Conservation (phyloP, 2,113 vertebrate species). For the Triplophysa dalaica region DNA sequence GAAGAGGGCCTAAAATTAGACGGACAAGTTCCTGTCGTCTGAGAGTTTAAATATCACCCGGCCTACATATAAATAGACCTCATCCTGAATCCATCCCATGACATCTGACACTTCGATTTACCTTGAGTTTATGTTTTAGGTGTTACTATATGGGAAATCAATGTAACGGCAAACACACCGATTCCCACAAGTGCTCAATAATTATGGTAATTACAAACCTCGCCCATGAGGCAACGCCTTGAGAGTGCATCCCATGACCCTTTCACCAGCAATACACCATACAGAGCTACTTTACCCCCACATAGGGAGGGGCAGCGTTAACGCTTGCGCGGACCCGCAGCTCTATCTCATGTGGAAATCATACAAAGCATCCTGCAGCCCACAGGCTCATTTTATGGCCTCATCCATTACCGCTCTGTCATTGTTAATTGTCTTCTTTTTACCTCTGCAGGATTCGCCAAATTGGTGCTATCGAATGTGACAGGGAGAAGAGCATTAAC, state of each 20-base stretch:
- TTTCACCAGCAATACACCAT: slow-evolving; percentile 32
- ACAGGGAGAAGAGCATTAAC: slow-evolving; percentile 99
- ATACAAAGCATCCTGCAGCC: slow-evolving; percentile 97
- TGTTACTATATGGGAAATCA: slow-evolving; percentile 53
- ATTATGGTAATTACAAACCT: slow-evolving; percentile 55
- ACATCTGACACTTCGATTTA: slow-evolving; percentile 58
- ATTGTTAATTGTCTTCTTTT: slow-evolving; percentile 99
- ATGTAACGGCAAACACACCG: slow-evolving; percentile 58
- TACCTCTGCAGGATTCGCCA: slow-evolving; percentile 99
- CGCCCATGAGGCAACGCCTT: slow-evolving; percentile 5
- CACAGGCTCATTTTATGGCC: slow-evolving; percentile 99
- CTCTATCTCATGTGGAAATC: slow-evolving; percentile 98
- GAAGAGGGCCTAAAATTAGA: background rate
- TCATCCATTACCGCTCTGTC: slow-evolving; percentile 99
- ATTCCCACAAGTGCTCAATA: slow-evolving; percentile 53
- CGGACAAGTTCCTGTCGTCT: background rate
- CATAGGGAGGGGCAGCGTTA: slow-evolving; percentile 68
- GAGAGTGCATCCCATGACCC: slow-evolving; percentile 36
- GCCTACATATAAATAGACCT: slow-evolving; percentile 45
- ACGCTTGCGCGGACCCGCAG: slow-evolving; percentile 89
- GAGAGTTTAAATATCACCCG: slow-evolving; percentile 27
- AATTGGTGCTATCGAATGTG: slow-evolving; percentile 99
- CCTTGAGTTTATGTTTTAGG: slow-evolving; percentile 49
- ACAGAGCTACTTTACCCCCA: background rate
- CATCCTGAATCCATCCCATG: slow-evolving; percentile 46